Conservation (phyloP, 2,113 vertebrate genomes). For the Ceyx melanurus region DNA sequence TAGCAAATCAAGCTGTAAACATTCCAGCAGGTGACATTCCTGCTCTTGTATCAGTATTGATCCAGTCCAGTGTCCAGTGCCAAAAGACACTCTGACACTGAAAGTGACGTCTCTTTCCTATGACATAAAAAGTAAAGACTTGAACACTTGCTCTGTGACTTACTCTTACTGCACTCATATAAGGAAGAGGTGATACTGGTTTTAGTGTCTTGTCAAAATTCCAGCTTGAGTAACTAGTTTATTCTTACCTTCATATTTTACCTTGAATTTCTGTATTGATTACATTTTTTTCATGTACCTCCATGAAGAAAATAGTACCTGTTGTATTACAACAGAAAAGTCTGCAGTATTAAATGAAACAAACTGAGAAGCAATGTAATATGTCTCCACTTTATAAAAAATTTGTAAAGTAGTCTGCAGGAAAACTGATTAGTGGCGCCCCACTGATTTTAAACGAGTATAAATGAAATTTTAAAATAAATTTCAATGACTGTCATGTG, state of each 20-base stretch:
- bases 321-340: not conserved
- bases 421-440: not conserved
- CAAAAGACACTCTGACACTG: not conserved
- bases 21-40: not conserved
- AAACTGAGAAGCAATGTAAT: not conserved
- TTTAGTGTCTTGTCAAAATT: constrained; percentile 2
- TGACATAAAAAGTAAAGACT: not conserved
- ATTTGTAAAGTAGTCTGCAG: not conserved
- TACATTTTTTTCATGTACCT: not conserved
- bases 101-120: not conserved
- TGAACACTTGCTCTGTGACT: not conserved
- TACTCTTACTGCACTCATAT: not conserved
- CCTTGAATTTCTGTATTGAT: not conserved
- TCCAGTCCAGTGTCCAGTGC: not conserved
- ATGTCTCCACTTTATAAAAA: not conserved
- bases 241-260: not conserved
- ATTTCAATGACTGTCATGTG: not conserved
- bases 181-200: not conserved
- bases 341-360: not conserved
- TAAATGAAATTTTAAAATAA: not conserved
- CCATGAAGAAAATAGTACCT: not conserved
- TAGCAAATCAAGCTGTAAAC: not conserved
- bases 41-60: not conserved
- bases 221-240: not conserved
- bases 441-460: not conserved